Evolutionary conservation across 1,140 invertebrate genomes (phyloP).

Genomic region (Megalonaias nervosa): DNA sequence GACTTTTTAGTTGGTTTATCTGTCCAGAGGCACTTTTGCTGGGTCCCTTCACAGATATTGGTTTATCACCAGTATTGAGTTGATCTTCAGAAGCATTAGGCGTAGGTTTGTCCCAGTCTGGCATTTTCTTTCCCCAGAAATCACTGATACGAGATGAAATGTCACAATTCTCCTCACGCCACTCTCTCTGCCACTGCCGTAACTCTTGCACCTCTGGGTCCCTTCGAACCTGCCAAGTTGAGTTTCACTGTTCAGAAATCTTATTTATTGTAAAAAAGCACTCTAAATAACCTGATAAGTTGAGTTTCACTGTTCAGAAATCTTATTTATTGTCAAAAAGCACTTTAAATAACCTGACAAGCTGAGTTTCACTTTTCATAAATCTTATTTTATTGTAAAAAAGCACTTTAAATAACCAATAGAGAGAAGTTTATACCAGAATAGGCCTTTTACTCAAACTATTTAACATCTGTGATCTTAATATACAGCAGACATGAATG

Average conservation of each 20-base stretch:
- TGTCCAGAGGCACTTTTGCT: neutral
- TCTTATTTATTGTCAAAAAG: too few species aligned
- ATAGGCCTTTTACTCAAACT: neutral
- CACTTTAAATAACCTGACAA: conserved; percentile 58
- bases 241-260: neutral
- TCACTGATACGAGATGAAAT: conserved; percentile 62
- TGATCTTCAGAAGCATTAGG: conserved; percentile 40
- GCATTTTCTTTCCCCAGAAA: conserved; percentile 69
- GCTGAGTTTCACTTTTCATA: neutral
- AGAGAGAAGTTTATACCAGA: neutral
- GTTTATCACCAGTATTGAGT: conserved; percentile 33
- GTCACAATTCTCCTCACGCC: conserved; percentile 65
- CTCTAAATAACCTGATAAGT: conserved; percentile 57
- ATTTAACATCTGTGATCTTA: neutral
- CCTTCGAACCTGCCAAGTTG: conserved; percentile 55
- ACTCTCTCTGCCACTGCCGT: conserved; percentile 69
- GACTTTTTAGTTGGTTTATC: neutral
- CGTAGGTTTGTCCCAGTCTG: conserved; percentile 43
- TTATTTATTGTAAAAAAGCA: too few species aligned
- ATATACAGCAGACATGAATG: too few species aligned
- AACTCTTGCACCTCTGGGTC: conserved; percentile 69
- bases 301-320: neutral
- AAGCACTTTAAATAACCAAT: neutral
- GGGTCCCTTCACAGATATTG: conserved; percentile 28
- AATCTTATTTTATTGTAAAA: neutral